Conservation (phyloP, 1,140 invertebrate genomes). For the Rhopalosiphum padi region DNA sequence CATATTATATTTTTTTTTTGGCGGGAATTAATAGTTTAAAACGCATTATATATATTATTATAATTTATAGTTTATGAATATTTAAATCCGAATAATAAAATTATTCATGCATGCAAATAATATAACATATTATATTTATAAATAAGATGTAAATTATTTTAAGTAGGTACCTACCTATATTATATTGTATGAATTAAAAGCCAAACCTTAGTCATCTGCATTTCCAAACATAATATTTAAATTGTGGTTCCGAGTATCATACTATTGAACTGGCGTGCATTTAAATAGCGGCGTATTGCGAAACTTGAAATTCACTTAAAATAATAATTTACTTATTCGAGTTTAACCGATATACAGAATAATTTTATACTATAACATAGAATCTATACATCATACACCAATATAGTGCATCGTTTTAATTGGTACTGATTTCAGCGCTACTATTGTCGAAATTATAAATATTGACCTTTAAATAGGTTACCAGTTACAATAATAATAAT, state of each 20-base stretch:
- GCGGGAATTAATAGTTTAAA: neutral
- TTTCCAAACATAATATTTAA: neutral
- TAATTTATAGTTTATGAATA: neutral
- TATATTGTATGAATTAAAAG: neutral
- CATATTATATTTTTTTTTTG: neutral
- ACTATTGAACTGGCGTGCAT: neutral
- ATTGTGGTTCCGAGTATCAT: neutral
- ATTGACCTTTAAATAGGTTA: conserved; percentile 24
- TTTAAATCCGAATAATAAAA: neutral
- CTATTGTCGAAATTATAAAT: conserved; percentile 21
- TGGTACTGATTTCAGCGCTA: neutral
- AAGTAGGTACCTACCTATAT: neutral
- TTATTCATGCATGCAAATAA: neutral
- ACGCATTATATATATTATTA: neutral
- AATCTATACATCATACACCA: neutral
- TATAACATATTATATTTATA: neutral
- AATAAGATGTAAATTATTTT: neutral
- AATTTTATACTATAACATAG: neutral
- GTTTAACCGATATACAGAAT: neutral
- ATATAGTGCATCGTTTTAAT: neutral
- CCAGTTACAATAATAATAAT: neutral
- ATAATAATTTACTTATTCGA: conserved; percentile 9
- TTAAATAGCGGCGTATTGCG: neutral
- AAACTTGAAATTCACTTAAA: conserved; percentile 16
- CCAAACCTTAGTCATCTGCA: neutral